phyloP scores from a whole-genome alignment of 2,888 invertebrate species.

The Lagria hirta region DNA sequence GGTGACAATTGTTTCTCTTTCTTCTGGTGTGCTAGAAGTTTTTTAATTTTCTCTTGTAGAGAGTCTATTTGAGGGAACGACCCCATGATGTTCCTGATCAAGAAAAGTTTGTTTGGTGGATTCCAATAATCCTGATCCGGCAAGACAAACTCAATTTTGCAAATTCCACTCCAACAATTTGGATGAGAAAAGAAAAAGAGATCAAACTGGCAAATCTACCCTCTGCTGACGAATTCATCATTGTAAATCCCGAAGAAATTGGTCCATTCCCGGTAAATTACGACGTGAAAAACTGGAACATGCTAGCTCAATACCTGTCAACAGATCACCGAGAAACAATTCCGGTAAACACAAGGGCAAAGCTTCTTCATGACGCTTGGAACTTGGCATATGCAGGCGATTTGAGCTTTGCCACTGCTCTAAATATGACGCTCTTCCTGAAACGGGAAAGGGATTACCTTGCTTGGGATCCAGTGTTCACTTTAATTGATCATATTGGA shows the following conservation, averaged over 20 bases:
- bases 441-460: constrained; percentile 71
- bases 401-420: constrained; percentile 71
- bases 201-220: constrained; percentile 60
- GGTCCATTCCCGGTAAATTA: constrained; percentile 85
- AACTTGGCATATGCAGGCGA: constrained; percentile 78
- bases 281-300: constrained; percentile 74
- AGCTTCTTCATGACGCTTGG: constrained; percentile 76
- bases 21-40: not conserved
- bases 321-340: constrained; percentile 60
- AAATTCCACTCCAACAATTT: constrained; percentile 60
- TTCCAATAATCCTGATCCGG: constrained; percentile 66
- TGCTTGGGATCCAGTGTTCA: constrained; percentile 82
- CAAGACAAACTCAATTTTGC: constrained; percentile 63
- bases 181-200: constrained; percentile 65
- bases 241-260: constrained; percentile 83
- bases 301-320: constrained; percentile 66
- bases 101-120: constrained; percentile 72
- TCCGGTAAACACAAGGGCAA: constrained; percentile 73
- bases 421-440: constrained; percentile 78
- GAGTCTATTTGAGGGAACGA: constrained; percentile 71
- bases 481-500: constrained; percentile 79
- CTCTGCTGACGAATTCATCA: constrained; percentile 64
- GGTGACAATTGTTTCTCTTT: constrained; percentile 55
- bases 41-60: constrained; percentile 56
- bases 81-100: constrained; percentile 73